phyloP scores from a whole-genome alignment of 2,888 invertebrate genomes.

The Carpatolechia fugitivella region DNA sequence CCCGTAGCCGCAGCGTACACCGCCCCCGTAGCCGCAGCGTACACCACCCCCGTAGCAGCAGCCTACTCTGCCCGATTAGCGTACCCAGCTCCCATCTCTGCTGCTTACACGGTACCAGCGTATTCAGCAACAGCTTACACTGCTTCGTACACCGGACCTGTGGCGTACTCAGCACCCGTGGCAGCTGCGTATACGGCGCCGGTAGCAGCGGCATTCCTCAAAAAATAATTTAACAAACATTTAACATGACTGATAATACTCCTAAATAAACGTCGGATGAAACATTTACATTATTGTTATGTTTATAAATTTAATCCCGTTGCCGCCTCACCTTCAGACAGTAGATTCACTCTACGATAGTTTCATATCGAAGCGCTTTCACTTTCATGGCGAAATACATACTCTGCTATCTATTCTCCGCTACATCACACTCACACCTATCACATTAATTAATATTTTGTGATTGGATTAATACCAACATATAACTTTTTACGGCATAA shows the following conservation, averaged over 20 bases:
- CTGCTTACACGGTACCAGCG: conserved; percentile 19
- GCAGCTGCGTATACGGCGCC: conserved; percentile 38
- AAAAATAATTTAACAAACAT: neutral
- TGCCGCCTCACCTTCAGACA: too few relatives aligned
- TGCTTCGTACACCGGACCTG: neutral
- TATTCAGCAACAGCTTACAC: conserved; percentile 1
- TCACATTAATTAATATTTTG: too few relatives aligned
- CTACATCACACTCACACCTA: too few relatives aligned
- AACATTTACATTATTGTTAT: too few relatives aligned
- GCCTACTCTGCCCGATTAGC: conserved; percentile 35
- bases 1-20: conserved; percentile 60
- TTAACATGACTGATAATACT: neutral
- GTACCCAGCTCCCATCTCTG: conserved; percentile 28
- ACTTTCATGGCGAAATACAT: too few relatives aligned
- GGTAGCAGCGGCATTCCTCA: conserved; percentile 20
- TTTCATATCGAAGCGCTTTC: too few relatives aligned
- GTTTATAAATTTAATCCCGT: neutral
- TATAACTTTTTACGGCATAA: too few relatives aligned
- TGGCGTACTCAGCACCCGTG: conserved; percentile 20
- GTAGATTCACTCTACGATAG: too few relatives aligned
- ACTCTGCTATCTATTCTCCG: too few relatives aligned
- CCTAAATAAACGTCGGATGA: neutral
- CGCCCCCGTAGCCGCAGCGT: conserved; percentile 44
- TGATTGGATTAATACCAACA: too few relatives aligned
- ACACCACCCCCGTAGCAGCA: conserved; percentile 39